Percentiles rank a stretch among this genome's conserved stretches.
These are phyloP conservation scores for Xenus cinereus DNA, from an alignment of 2,113 vertebrate genomes.

Conservation along the genomic window DNA sequence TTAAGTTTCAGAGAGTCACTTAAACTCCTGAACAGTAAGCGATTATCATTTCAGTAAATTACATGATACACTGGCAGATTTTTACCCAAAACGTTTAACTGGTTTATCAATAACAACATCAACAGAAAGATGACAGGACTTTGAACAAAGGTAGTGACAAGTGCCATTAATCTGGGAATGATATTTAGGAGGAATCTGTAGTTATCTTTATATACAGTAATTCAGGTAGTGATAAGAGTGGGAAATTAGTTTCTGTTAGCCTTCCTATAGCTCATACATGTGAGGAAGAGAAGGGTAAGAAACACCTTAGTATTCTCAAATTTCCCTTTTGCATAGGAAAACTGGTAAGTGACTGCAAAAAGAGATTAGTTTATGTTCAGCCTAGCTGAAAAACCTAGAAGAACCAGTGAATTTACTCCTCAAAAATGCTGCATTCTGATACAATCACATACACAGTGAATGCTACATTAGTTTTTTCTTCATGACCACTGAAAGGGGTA, in stretches of 20 bases:
- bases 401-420: neutral
- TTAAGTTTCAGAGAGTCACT: neutral
- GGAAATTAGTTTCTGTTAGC: neutral
- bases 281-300: neutral
- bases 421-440: neutral
- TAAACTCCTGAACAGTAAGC: neutral
- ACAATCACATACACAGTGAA: neutral
- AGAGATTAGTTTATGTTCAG: neutral
- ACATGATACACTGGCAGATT: neutral
- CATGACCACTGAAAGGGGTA: accelerated
- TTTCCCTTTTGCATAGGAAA: neutral
- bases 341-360: neutral
- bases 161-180: neutral
- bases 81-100: neutral
- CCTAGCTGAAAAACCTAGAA: neutral
- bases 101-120: neutral
- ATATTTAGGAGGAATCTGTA: neutral
- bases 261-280: neutral
- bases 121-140: neutral
- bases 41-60: neutral
- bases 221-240: neutral
- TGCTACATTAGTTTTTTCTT: neutral
- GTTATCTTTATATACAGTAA: neutral
- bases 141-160: neutral
- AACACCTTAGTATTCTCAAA: neutral